Evolutionary conservation across 2,888 invertebrate species (phyloP).

Genomic region (Caenorhabditis sp.): DNA sequence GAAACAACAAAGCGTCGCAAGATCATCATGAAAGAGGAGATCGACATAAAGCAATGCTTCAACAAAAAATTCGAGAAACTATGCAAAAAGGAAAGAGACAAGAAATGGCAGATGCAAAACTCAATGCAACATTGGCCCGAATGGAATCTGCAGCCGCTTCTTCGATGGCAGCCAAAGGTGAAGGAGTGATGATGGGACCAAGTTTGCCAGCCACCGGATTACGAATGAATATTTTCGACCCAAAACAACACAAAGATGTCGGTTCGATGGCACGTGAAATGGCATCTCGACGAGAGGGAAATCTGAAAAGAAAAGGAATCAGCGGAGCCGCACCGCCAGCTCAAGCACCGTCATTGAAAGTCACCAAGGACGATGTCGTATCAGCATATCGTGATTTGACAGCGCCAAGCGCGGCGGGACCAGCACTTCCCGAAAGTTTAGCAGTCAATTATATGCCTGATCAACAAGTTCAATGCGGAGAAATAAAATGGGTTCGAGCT

Average conservation of each 20-base stretch:
- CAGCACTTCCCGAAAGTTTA: slow-evolving; percentile 32
- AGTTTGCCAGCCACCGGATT: slow-evolving; percentile 45
- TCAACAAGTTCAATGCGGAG: slow-evolving; percentile 27
- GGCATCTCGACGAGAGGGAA: slow-evolving; percentile 35
- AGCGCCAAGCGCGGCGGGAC: slow-evolving; percentile 29
- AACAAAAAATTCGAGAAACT: slow-evolving; percentile 24
- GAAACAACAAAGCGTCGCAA: slow-evolving; percentile 85
- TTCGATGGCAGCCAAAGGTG: slow-evolving; percentile 49
- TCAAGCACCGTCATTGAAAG: slow-evolving; percentile 19
- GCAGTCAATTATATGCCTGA: slow-evolving; percentile 29
- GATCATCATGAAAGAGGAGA: slow-evolving; percentile 66
- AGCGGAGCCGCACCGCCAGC: neutral
- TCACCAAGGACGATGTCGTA: slow-evolving; percentile 34
- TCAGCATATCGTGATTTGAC: slow-evolving; percentile 40
- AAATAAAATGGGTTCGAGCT: slow-evolving; percentile 59
- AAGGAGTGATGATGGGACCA: slow-evolving; percentile 38
- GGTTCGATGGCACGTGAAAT: slow-evolving; percentile 52
- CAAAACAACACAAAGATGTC: slow-evolving; percentile 39
- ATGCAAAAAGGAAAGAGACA: slow-evolving; percentile 34
- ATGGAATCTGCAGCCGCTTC: slow-evolving; percentile 64
- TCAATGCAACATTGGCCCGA: slow-evolving; percentile 58
- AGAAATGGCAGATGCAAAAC: slow-evolving; percentile 34
- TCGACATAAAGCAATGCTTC: slow-evolving; percentile 59
- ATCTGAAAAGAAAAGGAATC: slow-evolving; percentile 18
- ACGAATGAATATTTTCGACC: slow-evolving; percentile 45